A percentile compares a stretch with the other conserved stretches of the same genome.
These are phyloP conservation scores for Pyrrhura leucotis DNA, from an alignment of 2,797 vertebrate genomes.

Conservation along the genomic window DNA sequence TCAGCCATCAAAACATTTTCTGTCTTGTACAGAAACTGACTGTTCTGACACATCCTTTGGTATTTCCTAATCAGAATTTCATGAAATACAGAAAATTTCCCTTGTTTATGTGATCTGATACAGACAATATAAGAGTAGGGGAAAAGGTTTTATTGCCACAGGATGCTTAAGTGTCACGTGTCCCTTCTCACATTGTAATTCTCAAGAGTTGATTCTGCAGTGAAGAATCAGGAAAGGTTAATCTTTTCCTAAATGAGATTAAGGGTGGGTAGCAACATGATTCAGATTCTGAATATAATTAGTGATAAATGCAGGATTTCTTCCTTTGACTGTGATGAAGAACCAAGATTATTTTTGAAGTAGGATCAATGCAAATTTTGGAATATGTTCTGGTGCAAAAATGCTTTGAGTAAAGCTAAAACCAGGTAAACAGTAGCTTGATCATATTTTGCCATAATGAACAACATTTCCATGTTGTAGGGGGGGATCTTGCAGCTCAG, in stretches of 20 bases:
- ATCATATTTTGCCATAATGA: neutral
- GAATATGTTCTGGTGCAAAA: neutral
- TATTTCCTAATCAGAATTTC: neutral
- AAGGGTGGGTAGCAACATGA: neutral
- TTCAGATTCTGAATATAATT: conserved; percentile 3
- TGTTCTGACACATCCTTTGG: neutral
- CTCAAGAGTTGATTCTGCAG: conserved; percentile 13
- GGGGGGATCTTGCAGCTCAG: neutral
- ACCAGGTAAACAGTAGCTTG: neutral
- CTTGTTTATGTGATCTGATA: neutral
- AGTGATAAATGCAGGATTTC: neutral
- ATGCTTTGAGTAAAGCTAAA: neutral
- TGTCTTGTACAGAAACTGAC: neutral
- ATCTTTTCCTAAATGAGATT: conserved; percentile 48
- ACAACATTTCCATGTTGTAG: neutral
- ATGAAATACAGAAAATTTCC: neutral
- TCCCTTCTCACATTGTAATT: neutral
- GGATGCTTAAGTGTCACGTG: neutral
- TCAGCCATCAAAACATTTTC: neutral
- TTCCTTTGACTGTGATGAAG: neutral
- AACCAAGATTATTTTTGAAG: neutral
- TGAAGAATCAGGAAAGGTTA: conserved; percentile 57
- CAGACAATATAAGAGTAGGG: neutral
- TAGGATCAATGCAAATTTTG: neutral
- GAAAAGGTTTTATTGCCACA: neutral